Base-by-base conservation (phyloP, 2,113 vertebrate genomes). In the Struthio camelus region DNA sequence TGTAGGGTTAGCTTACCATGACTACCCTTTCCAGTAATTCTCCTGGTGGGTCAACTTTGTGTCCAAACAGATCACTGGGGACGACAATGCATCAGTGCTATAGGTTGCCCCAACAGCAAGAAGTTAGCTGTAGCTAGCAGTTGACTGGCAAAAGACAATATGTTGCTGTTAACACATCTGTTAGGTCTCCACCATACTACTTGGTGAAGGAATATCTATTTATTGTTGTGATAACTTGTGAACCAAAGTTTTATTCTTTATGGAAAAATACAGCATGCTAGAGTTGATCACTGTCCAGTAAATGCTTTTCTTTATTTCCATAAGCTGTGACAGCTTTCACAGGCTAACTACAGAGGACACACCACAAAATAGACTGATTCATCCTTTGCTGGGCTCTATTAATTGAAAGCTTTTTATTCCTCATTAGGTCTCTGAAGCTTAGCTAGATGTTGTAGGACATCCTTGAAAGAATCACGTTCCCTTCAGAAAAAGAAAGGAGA, bases 31-130 rank as follows among this genome's bases (percentile, higher is more conserved):
- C 6, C 40, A 65, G 50, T 1, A 85, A 19, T 32, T 71, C 70
- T 44, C 9, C 18, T 46, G 56, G 25, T 3, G 12, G 19, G 78
- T 14, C 6, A 79, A 19, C 7, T 51, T 27, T 0, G 0, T 40
- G 14, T 34, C n/a, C 16, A 87, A 56, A 79, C 14, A 27, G 11
- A 6, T 10, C 46, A 36, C 65, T 61, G 25, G 15, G 22, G 3
- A 3, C 46, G 20, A 14, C 25, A 66, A 3, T 5, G 5, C 22
- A 53, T n/a, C 80, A 66, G n/a, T 8, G 15, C 11, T 62, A 40
- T 38, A 79, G 81, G 7, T 7, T 80, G 25, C 50, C 3, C 0
- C 13, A 53, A 69, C 27, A 84, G 17, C 3, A 11, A 93, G 32
- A 67, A 16, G 5, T 67, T 24, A 80, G 4, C 23, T 27, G 34